Evolutionary conservation across 2,113 vertebrate genomes (phyloP), one percentile per base, ranked within the genome.

Genomic region (Rhinichthys klamathensis): DNA sequence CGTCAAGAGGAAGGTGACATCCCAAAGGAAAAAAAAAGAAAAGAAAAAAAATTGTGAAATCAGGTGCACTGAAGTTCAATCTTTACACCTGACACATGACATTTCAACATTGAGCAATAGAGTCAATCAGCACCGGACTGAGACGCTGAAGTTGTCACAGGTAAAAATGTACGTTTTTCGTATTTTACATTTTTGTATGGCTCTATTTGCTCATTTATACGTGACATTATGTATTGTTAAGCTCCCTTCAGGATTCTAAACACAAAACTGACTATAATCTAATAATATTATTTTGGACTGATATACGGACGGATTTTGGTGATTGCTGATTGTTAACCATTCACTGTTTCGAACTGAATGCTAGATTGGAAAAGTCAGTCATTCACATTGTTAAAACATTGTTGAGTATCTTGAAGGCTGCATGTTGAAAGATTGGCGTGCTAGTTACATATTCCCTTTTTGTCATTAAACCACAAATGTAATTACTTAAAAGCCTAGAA

Each of bases 51-150:
- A 30, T 88, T 87, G 84, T 56, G 74, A 87, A 93, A 93, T 49
- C 10, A 74, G 65, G 58, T 54, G 30, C n/a, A 90, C 86, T 90
- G 91, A 92, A 92, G 93, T 93, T 93, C 92, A 94, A 90, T 89
- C 87, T 85, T 73, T 67, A 78, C 18, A 30, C 44, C 30, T 70
- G 25, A n/a, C 65, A 25, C 83, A 78, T 38, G 32, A 4, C 65
- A 75, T 60, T 85, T 80, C 54, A 83, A 84, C 90, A 84, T 58
- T 92, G 84, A 27, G 70, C 67, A 35, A 82, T 38, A n/a, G 27
- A 67, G 74, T 83, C 44, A n/a, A 25, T 85, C 32, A 65, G n/a
- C 63, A 13, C 25, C 16, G 4, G 49, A 67, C 30, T 75, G 61
- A 58, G 77, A 27, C 5, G 6, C 32, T n/a, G n/a, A 27, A 23